phyloP scores from a whole-genome alignment of 2,797 vertebrate species.

The Rhinogobio ventralis region DNA sequence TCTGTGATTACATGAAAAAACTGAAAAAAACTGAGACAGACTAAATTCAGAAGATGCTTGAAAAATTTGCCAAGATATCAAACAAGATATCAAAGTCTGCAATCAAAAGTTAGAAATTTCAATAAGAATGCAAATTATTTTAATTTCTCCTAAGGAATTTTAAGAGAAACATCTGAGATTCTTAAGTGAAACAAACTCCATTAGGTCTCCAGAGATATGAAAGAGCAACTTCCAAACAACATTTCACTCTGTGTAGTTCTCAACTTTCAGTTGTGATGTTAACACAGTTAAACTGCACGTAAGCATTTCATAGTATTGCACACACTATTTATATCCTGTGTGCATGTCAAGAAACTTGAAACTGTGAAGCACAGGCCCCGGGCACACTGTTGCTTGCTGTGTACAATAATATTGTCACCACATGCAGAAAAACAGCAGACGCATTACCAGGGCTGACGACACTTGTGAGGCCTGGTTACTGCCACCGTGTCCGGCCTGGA shows the following conservation, averaged over 20 bases:
- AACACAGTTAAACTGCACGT: not conserved
- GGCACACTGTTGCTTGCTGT: slow-evolving; percentile 7
- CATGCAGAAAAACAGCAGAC: slow-evolving; percentile 53
- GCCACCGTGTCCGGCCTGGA: slow-evolving; percentile 53
- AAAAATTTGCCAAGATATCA: no score
- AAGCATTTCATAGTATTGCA: slow-evolving; percentile 25
- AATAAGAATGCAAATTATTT: no score
- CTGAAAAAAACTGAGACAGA: no score
- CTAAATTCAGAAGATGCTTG: no score
- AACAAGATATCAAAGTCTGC: no score
- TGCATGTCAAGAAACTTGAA: slow-evolving; percentile 1
- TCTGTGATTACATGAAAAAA: no score
- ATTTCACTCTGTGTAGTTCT: not conserved
- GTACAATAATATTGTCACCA: slow-evolving; percentile 39
- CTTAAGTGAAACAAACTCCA: no score
- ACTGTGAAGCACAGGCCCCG: not conserved
- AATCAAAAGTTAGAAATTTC: no score
- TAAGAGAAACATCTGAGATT: no score
- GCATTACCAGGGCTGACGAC: slow-evolving; percentile 51
- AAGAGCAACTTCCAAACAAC: not conserved
- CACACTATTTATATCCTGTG: not conserved
- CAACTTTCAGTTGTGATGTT: not conserved
- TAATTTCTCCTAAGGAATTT: no score
- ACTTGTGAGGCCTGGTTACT: slow-evolving; percentile 60
- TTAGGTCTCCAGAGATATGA: no score